Conservation (phyloP, 1,140 invertebrate species). For the Nylanderia fulva region DNA sequence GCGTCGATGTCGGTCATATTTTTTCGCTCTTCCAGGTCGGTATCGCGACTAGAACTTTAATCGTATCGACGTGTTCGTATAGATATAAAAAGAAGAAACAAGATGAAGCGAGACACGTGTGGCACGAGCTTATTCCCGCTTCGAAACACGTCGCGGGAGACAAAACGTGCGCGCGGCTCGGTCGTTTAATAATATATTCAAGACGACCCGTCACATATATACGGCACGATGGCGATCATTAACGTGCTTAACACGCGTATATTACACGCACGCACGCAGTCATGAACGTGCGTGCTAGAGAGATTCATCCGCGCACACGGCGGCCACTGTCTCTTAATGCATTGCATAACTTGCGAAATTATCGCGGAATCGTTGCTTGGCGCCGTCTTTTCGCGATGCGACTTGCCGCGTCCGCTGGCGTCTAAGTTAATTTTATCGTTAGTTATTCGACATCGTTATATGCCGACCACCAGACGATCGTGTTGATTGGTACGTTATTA, state of each 20-base stretch:
- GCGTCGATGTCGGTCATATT: conserved; percentile 30
- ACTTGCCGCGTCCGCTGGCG: conserved; percentile 14
- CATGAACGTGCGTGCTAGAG: conserved; percentile 5
- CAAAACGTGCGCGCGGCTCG: conserved; percentile 35
- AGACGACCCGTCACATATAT: conserved; percentile 50
- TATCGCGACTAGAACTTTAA: conserved; percentile 18
- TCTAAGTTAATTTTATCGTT: conserved; percentile 58
- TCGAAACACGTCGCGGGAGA: conserved; percentile 44
- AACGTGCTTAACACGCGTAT: conserved; percentile 40
- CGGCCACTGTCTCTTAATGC: conserved; percentile 65
- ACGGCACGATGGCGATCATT: conserved; percentile 45
- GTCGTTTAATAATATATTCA: conserved; percentile 63
- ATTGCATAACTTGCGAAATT: conserved; percentile 63
- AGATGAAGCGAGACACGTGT: conserved; percentile 53
- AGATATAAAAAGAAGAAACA: conserved; percentile 18
- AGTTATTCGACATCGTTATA: conserved; percentile 60
- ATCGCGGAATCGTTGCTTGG: conserved; percentile 63
- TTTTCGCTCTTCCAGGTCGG: not conserved
- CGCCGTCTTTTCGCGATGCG: conserved; percentile 64
- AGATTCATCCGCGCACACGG: conserved; percentile 60
- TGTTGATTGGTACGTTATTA: not conserved
- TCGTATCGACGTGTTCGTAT: conserved; percentile 28
- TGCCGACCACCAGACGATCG: conserved; percentile 19
- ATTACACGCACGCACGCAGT: not conserved
- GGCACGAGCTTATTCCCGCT: conserved; percentile 37